Conservation (phyloP, 2,888 invertebrate species). For the Dicyrtomina minuta region DNA sequence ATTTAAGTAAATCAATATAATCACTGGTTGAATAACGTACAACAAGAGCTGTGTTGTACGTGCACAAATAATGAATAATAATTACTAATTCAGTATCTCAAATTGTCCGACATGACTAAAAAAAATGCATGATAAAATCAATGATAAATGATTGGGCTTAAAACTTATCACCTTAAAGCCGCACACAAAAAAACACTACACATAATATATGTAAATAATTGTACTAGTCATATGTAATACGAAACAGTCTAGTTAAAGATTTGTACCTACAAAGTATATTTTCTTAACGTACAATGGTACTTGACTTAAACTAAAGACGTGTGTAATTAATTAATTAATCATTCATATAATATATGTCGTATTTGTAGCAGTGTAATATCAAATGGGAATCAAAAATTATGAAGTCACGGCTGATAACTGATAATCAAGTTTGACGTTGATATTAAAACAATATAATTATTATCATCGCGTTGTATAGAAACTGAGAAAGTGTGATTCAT, state of each 20-base stretch:
- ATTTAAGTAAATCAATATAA: too few species aligned
- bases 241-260: conserved; percentile 24
- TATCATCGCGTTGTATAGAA: too few species aligned
- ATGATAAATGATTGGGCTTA: conserved; percentile 4
- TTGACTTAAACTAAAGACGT: too few species aligned
- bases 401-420: too few species aligned
- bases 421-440: too few species aligned
- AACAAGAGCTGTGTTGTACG: not conserved
- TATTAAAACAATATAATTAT: too few species aligned
- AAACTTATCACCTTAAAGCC: conserved; percentile 18
- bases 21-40: not conserved
- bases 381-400: too few species aligned
- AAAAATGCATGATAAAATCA: conserved; percentile 18
- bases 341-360: too few species aligned
- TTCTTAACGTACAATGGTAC: conserved; percentile 11
- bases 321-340: not conserved
- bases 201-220: conserved; percentile 1
- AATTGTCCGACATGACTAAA: conserved; percentile 23
- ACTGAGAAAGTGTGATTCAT: too few species aligned
- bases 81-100: not conserved
- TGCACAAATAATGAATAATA: not conserved
- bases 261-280: conserved; percentile 15
- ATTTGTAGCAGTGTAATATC: too few species aligned
- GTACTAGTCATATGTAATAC: conserved; percentile 18
- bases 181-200: not conserved